Base-by-base conservation (phyloP, 2,113 vertebrate genomes). In the Herpetotheres cachinnans region DNA sequence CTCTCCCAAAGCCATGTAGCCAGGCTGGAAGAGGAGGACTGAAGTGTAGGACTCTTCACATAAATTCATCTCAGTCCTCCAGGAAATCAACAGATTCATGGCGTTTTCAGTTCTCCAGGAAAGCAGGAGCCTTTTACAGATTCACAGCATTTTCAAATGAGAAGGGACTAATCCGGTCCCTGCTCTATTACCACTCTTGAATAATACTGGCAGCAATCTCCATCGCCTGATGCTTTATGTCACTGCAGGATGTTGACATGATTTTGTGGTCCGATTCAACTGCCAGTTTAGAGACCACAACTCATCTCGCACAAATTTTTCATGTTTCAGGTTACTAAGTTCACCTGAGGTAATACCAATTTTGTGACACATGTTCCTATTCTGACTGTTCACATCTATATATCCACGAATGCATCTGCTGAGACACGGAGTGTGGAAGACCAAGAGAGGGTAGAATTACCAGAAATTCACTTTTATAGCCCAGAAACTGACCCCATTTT, bases 381-480 rank as follows among this genome's bases (percentile, higher is more conserved):
- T 91, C 88, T 96, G 90, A 84, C 65, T 86, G 50, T 66, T 79
- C 30, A 25, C 30, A 5, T 19, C 59, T 30, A 2, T 5, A 12
- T 3, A 47, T 16, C 21, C 62, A 47, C 5, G 0, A 76, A 52
- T 1, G 1, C 56, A 14, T 29, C 47, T 22, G 14, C 30, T 4
- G 36, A 73, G 59, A 20, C 16, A 3, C 2, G 0, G 22, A 38
- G 46, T 0, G 3, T 14, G 10, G 71, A 92, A 89, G 50, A 82
- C 19, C 67, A 38, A 55, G 38, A 66, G 44, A 91, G 40, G 42
- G 44, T 13, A 76, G 25, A 74, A 59, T 91, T 95, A 95, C 82
- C 55, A 91, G 73, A 94, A 96, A 81, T 21, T 11, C 27, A 32
- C 8, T 52, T 78, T 54, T 62, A 19, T 22, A 78, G 29, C 82